Conservation (phyloP, 2,797 vertebrate genomes). For the Microctenopoma lineatum region DNA sequence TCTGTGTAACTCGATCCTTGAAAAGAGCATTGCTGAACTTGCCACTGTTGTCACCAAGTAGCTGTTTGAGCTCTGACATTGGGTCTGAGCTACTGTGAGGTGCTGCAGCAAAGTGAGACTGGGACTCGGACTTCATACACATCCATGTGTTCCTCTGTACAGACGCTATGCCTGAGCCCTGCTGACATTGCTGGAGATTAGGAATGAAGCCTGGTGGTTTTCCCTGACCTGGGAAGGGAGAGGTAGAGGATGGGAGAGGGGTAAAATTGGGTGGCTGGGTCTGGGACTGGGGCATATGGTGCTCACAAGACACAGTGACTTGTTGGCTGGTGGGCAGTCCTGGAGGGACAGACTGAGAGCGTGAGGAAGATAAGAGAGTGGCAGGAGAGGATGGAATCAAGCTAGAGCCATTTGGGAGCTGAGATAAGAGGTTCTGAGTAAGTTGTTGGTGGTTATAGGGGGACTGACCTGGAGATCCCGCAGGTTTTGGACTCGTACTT, state of each 20-base stretch:
- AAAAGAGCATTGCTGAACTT: slow-evolving; percentile 88
- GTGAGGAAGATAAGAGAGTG: slow-evolving; percentile 69
- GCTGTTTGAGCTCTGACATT: slow-evolving; percentile 95
- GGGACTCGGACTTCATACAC: slow-evolving; percentile 77
- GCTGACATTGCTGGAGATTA: slow-evolving; percentile 75
- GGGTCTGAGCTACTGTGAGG: slow-evolving; percentile 84
- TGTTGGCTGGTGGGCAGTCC: slow-evolving; percentile 78
- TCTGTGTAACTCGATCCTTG: slow-evolving; percentile 85
- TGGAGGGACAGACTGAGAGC: slow-evolving; percentile 81
- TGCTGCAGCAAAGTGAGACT: slow-evolving; percentile 66
- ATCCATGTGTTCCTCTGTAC: slow-evolving; percentile 81
- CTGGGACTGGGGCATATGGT: slow-evolving; percentile 82
- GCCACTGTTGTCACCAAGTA: slow-evolving; percentile 87
- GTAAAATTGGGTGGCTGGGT: slow-evolving; percentile 74
- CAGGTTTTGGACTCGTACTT: slow-evolving; percentile 84
- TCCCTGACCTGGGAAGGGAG: slow-evolving; percentile 78
- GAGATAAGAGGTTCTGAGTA: slow-evolving; percentile 59
- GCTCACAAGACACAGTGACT: slow-evolving; percentile 77
- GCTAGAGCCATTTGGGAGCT: slow-evolving; percentile 67
- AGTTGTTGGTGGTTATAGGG: slow-evolving; percentile 68
- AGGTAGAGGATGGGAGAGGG: slow-evolving; percentile 82
- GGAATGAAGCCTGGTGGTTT: slow-evolving; percentile 73
- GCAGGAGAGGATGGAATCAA: slow-evolving; percentile 63
- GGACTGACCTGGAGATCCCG: slow-evolving; percentile 64
- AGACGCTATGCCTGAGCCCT: slow-evolving; percentile 61